Evolutionary conservation across 2,888 invertebrate species (phyloP), one percentile per base, ranked within the genome.

Genomic region (Drosophila planitibia): DNA sequence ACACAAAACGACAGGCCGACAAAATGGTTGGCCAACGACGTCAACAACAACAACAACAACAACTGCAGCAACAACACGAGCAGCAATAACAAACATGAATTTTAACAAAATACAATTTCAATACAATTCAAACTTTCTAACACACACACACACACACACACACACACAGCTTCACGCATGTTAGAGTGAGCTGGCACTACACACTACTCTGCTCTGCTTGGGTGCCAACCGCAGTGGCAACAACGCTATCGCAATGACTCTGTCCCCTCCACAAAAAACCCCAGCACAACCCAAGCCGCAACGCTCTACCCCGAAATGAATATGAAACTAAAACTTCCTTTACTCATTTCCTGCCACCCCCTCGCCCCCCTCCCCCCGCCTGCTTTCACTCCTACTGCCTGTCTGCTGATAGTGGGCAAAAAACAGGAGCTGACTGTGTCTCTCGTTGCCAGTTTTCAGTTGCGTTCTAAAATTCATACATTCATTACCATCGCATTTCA

Each of bases 91-190:
- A 89, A 88, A 90, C 90, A 88, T 88, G 90, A 91, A 91, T 91
- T 91, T 91, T 90, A 90, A 91, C 90, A 90, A 91, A 91, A 91
- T 83, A 91, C 87, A 91, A 91, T 91, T 91, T 92, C 90, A 92
- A 91, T 91, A 91, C 92, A 91, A 91, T 92, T 91, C 91, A 91
- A 92, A 91, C 79, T 92, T 91, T 91, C 91, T 87, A 91, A 89
- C 91, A 84, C 81, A 81, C 76, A 79, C 75, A 77, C 78, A 79
- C 68, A 72, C 28, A 28, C 28, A 59, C 44, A 53, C 44, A 16
- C 19, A 62, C 35, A 51, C n/a, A 49, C 61, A 67, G 62, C 33
- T 28, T 44, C 37, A 64, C 65, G 60, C 55, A 61, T 51, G 70
- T 33, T 10, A 41, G 54, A 72, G 70, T 51, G 71, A 74, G 89